A percentile compares a stretch with the other conserved stretches of the same genome.
Evolutionary conservation across 1,140 invertebrate genomes (phyloP).

Genomic region (Drosophila subobscura): DNA sequence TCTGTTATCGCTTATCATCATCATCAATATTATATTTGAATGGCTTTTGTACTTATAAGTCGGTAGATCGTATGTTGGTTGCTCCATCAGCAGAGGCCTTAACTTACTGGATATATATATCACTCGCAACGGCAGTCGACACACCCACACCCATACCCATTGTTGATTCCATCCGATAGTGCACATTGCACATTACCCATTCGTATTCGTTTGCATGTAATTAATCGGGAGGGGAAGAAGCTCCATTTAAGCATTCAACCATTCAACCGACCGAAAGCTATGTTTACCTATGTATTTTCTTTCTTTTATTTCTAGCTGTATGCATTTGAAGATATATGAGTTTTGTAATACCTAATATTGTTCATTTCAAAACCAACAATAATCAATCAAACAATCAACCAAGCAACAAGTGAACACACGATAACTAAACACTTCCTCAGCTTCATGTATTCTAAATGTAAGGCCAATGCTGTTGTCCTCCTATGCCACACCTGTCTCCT

Average conservation of each 20-base stretch:
- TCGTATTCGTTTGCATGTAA: too few species aligned
- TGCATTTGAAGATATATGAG: slow-evolving; percentile 76
- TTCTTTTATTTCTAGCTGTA: slow-evolving; percentile 79
- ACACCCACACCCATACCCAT: too few species aligned
- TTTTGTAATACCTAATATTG: slow-evolving; percentile 73
- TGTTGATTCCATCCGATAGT: too few species aligned
- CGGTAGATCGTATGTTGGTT: too few species aligned
- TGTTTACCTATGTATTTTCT: slow-evolving; percentile 65
- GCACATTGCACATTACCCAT: too few species aligned
- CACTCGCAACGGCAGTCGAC: too few species aligned
- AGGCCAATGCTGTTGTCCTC: slow-evolving; percentile 46
- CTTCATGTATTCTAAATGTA: slow-evolving; percentile 63
- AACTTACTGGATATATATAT: too few species aligned
- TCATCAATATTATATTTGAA: slow-evolving; percentile 30
- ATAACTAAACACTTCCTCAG: slow-evolving; percentile 37
- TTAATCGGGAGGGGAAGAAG: too few species aligned
- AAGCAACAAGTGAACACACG: slow-evolving; percentile 54
- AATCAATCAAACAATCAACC: slow-evolving; percentile 28
- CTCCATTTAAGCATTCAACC: slow-evolving; percentile 22
- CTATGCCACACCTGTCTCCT: slow-evolving; percentile 27
- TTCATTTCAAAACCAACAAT: slow-evolving; percentile 70
- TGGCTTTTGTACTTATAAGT: slow-evolving; percentile 18
- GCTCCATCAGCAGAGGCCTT: too few species aligned
- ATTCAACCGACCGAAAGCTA: neutral
- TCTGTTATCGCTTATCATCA: slow-evolving; percentile 41